Base-by-base conservation (phyloP, 2,797 vertebrate species). In the Macropus fuliginosus region DNA sequence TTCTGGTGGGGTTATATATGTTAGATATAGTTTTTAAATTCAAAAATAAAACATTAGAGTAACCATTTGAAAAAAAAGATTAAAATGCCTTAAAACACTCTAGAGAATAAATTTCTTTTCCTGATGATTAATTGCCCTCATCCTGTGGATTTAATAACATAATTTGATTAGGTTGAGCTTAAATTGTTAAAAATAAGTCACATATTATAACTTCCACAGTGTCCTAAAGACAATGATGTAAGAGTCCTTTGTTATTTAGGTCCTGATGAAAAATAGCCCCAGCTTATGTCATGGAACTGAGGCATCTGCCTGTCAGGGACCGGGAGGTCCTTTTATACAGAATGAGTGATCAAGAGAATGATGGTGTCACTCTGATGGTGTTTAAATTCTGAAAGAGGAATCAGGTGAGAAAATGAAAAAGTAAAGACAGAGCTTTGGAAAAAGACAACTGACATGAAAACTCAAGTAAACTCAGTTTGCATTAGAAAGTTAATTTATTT, bases 181-280 rank as follows among this genome's bases (percentile, higher is more conserved):
- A 46, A 40, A 46, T 92, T 40, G n/a, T 92, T 81, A 55, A 57
- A 94, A 94, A 95, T 95, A 94, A 94, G 93, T 96, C 81, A 92
- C 91, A 96, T 91, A 40, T 74, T 94, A 91, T 93, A 46, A 92
- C 31, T 92, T 57, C 93, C 9, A 92, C 8, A 28, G 90, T 46
- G 18, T 90, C n/a, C 91, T 92, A 89, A 92, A 55, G 62, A 96
- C 91, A 24, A 10, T 24, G 66, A 81, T 24, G 8, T 24, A 24
- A 95, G 91, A 18, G 14, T 90, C 55, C 28, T 96, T 94, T 93
- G 54, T 55, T 29, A 81, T 94, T 95, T 94, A 59, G 90, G 59
- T 21, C 3, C 5, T 40, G n/a, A 56, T 93, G 16, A 56, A 66
- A 95, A 91, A 95, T 13, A 91, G 8, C 4, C 13, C n/a, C 34